A percentile compares a stretch with the other conserved stretches of the same genome.
Evolutionary conservation across 1,140 invertebrate species (phyloP).

Genomic region (Propsilocerus akamusi): DNA sequence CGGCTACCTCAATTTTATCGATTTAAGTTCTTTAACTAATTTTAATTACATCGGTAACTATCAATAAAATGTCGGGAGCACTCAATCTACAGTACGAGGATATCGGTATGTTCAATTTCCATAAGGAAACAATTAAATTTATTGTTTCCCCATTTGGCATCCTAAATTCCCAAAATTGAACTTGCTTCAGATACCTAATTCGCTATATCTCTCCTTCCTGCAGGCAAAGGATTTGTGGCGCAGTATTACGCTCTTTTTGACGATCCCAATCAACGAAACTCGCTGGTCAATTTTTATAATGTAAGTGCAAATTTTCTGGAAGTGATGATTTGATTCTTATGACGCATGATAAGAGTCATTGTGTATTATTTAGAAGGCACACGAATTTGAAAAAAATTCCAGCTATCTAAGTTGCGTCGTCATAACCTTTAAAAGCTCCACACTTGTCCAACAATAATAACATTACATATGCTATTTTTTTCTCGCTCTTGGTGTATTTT

Average conservation of each 20-base stretch:
- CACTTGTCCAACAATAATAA: conserved; percentile 4
- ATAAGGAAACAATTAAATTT: not conserved
- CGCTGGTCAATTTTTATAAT: conserved; percentile 78
- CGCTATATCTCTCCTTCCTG: not conserved
- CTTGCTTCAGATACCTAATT: too few relatives aligned
- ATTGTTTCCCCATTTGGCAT: not conserved
- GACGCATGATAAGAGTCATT: not conserved
- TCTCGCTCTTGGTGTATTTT: conserved; percentile 10
- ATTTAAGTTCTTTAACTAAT: not conserved
- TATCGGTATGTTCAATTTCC: conserved; percentile 31
- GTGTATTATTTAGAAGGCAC: not conserved
- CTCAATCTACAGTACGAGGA: conserved; percentile 77
- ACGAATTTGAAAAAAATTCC: not conserved
- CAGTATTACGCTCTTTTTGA: conserved; percentile 87
- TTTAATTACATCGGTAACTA: conserved; percentile 9
- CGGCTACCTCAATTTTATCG: too few relatives aligned
- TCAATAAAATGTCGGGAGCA: too few relatives aligned
- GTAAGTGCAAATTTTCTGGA: conserved; percentile 39
- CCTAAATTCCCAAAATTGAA: not conserved
- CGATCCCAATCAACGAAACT: conserved; percentile 59
- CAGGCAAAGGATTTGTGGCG: conserved; percentile 69
- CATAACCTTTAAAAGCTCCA: too few relatives aligned
- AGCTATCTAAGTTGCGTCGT: not conserved
- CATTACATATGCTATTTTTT: conserved; percentile 12
- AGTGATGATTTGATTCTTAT: not conserved